A percentile compares a stretch with the other conserved stretches of the same genome.
Conservation (phyloP, 2,888 invertebrate species). For the Cabera pusaria region DNA sequence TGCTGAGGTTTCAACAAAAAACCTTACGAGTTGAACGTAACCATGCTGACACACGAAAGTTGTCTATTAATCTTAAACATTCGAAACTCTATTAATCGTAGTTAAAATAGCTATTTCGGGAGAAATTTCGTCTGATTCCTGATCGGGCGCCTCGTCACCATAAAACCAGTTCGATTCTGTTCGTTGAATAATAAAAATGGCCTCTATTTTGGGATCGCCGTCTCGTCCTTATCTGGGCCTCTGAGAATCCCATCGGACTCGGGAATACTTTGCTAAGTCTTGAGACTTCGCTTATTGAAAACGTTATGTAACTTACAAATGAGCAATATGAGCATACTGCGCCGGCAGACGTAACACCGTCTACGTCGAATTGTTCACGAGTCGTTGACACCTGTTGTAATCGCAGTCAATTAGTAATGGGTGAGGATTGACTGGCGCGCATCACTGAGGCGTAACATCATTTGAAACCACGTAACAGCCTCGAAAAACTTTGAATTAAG, state of each 20-base stretch:
- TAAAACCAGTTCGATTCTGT: constrained; percentile 72
- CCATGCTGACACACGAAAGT: no score
- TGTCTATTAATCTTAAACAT: constrained; percentile 7
- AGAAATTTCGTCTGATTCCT: constrained; percentile 54
- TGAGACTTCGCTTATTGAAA: constrained; percentile 13
- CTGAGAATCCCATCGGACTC: constrained; percentile 39
- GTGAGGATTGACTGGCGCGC: constrained; percentile 28
- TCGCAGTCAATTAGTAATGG: constrained; percentile 34
- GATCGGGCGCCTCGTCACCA: constrained; percentile 56
- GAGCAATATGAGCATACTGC: constrained; percentile 1
- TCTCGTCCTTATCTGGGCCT: constrained; percentile 63
- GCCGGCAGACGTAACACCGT: constrained; percentile 7
- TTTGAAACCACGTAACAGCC: constrained; percentile 28
- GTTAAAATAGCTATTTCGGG: constrained; percentile 29
- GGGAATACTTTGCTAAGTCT: constrained; percentile 10
- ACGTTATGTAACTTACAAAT: constrained; percentile 6
- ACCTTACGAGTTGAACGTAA: no score
- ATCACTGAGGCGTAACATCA: constrained; percentile 30
- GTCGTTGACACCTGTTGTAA: constrained; percentile 33
- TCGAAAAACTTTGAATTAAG: constrained; percentile 23
- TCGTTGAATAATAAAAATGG: constrained; percentile 68
- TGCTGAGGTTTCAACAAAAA: no score
- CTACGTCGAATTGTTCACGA: constrained; percentile 15
- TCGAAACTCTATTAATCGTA: constrained; percentile 12
- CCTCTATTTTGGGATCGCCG: constrained; percentile 73